phyloP scores from a whole-genome alignment of 2,113 vertebrate genomes.

The Eulemur rufifrons region DNA sequence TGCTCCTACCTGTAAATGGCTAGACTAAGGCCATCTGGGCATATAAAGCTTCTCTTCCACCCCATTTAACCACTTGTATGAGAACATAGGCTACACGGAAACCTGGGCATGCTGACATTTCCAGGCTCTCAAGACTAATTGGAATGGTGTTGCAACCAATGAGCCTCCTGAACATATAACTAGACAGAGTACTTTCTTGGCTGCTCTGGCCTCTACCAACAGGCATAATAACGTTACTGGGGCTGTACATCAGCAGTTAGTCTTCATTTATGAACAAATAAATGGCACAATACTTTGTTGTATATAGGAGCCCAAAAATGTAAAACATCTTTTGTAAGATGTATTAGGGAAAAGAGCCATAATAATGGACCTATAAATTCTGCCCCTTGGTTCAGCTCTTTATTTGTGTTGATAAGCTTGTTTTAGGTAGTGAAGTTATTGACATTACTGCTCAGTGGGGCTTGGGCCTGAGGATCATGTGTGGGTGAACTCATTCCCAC shows the following conservation, averaged over 20 bases:
- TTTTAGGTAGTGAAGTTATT: conserved; percentile 12
- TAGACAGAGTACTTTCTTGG: not conserved
- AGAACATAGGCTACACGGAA: not conserved
- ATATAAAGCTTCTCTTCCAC: not conserved
- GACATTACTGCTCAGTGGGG: not conserved
- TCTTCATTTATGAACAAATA: conserved; percentile 3
- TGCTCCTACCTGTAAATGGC: not conserved
- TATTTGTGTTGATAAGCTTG: conserved; percentile 28
- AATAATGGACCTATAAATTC: conserved; percentile 31
- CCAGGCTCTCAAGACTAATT: not conserved
- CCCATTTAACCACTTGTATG: not conserved
- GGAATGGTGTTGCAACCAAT: not conserved
- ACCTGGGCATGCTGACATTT: not conserved
- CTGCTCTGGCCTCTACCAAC: not conserved
- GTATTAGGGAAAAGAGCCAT: not conserved
- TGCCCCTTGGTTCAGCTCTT: not conserved
- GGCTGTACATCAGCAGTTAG: not conserved
- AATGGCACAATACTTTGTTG: not conserved
- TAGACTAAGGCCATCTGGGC: not conserved
- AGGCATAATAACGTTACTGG: conserved; percentile 6
- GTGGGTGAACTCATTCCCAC: not conserved
- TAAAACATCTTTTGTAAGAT: conserved; percentile 42
- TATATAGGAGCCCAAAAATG: not conserved
- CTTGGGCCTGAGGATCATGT: not conserved
- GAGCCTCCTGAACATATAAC: not conserved